These are phyloP conservation scores for Podiceps cristatus DNA, from an alignment of 2,113 vertebrate species.

Conservation along the genomic window DNA sequence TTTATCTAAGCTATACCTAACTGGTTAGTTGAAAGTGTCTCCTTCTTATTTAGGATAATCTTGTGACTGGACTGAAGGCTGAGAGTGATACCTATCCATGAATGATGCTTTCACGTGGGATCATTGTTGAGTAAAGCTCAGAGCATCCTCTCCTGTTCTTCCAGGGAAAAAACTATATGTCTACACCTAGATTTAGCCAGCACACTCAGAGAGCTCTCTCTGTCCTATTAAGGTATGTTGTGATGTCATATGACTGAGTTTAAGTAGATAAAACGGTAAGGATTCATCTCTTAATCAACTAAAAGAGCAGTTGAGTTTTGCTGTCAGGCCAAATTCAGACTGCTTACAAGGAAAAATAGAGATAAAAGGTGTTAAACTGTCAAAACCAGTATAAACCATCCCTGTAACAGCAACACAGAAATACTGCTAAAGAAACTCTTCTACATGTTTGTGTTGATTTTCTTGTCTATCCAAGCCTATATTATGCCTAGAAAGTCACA, in stretches of 20 bases:
- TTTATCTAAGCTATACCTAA: not conserved
- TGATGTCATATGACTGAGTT: too few relatives aligned
- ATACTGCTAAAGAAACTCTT: not conserved
- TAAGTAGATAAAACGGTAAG: not conserved
- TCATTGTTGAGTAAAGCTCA: not conserved
- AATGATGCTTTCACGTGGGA: not conserved
- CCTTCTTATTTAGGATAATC: not conserved
- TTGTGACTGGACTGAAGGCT: not conserved
- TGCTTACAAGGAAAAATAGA: not conserved
- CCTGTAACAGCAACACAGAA: not conserved
- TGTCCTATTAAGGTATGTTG: not conserved
- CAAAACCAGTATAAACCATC: not conserved
- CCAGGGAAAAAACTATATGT: fast-evolving
- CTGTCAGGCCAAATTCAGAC: not conserved
- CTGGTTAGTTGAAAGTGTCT: not conserved
- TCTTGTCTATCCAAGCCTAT: not conserved
- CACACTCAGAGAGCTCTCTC: not conserved
- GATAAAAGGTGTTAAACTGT: not conserved
- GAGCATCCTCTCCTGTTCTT: not conserved
- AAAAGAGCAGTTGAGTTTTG: not conserved
- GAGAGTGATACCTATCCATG: not conserved
- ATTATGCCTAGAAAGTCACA: not conserved
- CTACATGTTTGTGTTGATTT: not conserved
- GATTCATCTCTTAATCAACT: not conserved
- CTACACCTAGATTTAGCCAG: not conserved